phyloP scores from a whole-genome alignment of 2,113 vertebrate genomes.

The Xenopus borealis region DNA sequence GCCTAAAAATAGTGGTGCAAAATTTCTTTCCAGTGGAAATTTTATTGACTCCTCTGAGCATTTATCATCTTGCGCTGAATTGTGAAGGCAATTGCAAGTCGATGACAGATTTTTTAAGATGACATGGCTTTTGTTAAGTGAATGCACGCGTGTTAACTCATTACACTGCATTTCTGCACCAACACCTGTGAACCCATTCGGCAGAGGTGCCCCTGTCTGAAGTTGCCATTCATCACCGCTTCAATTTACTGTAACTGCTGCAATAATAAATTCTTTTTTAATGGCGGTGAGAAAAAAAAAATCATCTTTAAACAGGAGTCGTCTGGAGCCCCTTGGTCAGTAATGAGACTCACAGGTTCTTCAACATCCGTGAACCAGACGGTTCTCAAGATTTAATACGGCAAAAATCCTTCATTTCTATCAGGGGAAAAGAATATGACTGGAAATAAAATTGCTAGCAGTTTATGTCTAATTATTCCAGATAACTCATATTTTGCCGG shows the following conservation, averaged over 20 bases:
- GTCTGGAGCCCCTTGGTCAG: neutral
- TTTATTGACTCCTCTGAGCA: constrained; percentile 12
- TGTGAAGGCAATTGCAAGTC: constrained; percentile 13
- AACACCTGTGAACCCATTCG: constrained; percentile 1
- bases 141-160: constrained; percentile 10
- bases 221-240: neutral
- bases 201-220: neutral
- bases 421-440: neutral
- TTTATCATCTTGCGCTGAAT: neutral
- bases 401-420: neutral
- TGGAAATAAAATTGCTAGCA: neutral
- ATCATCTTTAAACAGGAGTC: neutral
- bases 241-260: constrained; percentile 10
- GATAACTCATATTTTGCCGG: no score
- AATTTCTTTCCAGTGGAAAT: neutral
- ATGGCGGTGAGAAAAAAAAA: neutral
- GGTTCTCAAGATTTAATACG: no score
- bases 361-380: no score
- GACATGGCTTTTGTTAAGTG: constrained; percentile 14
- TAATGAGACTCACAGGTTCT: no score
- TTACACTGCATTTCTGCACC: neutral
- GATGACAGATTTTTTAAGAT: constrained; percentile 9
- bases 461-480: no score
- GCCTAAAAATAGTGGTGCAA: constrained; percentile 25
- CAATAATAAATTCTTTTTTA: constrained; percentile 1